Evolutionary conservation across 2,888 invertebrate genomes (phyloP).

Genomic region (Drosophila limbata): DNA sequence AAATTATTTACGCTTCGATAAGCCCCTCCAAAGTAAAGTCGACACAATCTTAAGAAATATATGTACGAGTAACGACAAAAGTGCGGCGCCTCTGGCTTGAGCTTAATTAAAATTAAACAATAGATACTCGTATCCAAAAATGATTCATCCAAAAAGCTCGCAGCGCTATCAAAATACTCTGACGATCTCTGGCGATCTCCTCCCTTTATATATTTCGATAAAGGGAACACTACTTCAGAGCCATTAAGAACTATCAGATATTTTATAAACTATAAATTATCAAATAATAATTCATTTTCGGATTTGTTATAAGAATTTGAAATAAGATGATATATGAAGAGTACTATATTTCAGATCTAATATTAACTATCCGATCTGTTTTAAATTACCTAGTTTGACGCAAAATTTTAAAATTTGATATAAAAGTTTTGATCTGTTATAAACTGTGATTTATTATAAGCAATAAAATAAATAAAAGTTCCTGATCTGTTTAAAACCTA

Average conservation of each 20-base stretch:
- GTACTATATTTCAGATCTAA: not conserved
- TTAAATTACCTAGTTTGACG: not conserved
- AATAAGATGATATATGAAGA: not conserved
- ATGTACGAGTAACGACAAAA: not conserved
- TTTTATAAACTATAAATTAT: not conserved
- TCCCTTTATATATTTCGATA: too few species aligned
- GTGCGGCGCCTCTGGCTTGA: slow-evolving; percentile 30
- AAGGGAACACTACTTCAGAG: too few species aligned
- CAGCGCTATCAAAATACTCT: slow-evolving; percentile 35
- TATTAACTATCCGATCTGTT: not conserved
- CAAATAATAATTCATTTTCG: not conserved
- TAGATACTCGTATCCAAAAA: slow-evolving; percentile 22
- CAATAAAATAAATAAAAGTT: not conserved
- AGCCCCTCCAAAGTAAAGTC: slow-evolving; percentile 22
- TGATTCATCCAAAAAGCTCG: not conserved
- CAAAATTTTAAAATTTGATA: too few species aligned
- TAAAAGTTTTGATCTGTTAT: too few species aligned
- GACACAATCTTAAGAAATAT: slow-evolving; percentile 3
- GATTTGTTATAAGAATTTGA: not conserved
- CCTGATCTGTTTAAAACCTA: too few species aligned
- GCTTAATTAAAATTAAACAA: slow-evolving; percentile 55
- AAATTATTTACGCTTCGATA: slow-evolving; percentile 51
- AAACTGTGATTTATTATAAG: not conserved
- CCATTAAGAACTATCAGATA: not conserved
- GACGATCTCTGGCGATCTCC: not conserved